phyloP scores from a whole-genome alignment of 2,797 vertebrate species.

The Hemitrygon akajei region DNA sequence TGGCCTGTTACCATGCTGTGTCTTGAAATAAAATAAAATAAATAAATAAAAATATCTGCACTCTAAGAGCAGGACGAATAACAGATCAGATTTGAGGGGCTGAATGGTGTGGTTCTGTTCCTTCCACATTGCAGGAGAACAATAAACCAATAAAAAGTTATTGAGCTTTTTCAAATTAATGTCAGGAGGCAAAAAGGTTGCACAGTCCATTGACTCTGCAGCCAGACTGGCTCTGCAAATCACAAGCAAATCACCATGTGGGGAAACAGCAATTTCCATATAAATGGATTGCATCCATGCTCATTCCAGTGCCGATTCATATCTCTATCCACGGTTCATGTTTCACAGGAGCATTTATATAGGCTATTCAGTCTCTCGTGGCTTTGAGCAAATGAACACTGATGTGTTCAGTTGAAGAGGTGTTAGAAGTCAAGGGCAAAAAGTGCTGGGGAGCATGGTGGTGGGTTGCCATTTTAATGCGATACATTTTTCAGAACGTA shows the following conservation, averaged over 20 bases:
- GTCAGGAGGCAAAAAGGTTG: not conserved
- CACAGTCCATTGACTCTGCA: not conserved
- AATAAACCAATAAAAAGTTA: not conserved
- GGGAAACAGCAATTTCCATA: constrained; percentile 21
- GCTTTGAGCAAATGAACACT: not conserved
- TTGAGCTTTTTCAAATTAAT: not conserved
- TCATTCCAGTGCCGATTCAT: not conserved
- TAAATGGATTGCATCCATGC: constrained; percentile 10
- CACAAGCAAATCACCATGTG: not conserved
- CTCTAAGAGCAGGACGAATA: not conserved
- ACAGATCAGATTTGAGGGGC: not conserved
- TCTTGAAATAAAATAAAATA: too few species aligned
- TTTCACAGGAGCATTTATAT: not conserved
- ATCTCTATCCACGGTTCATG: not conserved
- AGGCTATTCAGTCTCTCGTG: not conserved
- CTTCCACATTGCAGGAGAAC: not conserved
- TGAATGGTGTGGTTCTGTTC: not conserved
- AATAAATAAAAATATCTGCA: too few species aligned
- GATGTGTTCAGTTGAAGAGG: not conserved
- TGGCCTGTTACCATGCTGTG: too few species aligned
- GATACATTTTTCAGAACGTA: not conserved
- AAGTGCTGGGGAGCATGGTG: not conserved
- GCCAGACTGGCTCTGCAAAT: not conserved
- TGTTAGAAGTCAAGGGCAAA: not conserved
- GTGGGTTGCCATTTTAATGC: not conserved